phyloP scores from a whole-genome alignment of 35 echinoderm and acorn worm species.

The Stichopus chloronotus region DNA sequence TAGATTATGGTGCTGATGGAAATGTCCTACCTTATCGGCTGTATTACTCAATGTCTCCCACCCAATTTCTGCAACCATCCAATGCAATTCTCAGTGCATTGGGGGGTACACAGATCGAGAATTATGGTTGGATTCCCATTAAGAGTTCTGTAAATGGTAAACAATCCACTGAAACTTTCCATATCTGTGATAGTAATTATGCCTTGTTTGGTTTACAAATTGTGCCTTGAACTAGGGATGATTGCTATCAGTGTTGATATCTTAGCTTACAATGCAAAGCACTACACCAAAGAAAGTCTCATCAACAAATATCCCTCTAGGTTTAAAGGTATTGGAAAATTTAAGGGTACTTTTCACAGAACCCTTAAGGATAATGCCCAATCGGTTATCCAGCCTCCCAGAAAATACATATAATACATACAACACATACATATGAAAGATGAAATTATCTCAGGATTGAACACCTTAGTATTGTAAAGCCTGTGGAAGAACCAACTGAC shows the following conservation, averaged over 20 bases:
- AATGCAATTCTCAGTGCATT: background rate
- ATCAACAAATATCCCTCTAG: slow-evolving; percentile 29
- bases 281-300: background rate
- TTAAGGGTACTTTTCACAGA: slow-evolving; percentile 3
- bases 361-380: slow-evolving; percentile 26
- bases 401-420: slow-evolving; percentile 57
- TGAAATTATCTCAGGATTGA: slow-evolving; percentile 62
- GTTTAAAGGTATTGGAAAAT: slow-evolving; percentile 62
- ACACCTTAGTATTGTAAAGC: slow-evolving; percentile 67
- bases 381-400: slow-evolving; percentile 47
- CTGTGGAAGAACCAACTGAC: slow-evolving; percentile 69
- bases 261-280: background rate
- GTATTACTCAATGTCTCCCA: slow-evolving; percentile 16
- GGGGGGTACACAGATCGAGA: background rate
- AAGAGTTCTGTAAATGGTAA: slow-evolving; percentile 29
- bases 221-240: background rate
- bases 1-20: slow-evolving; percentile 43
- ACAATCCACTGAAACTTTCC: background rate
- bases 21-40: slow-evolving; percentile 38
- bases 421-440: slow-evolving; percentile 62
- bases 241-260: slow-evolving; percentile 34
- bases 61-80: slow-evolving; percentile 25
- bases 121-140: slow-evolving; percentile 31
- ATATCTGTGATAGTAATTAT: background rate
- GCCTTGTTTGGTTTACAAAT: slow-evolving; percentile 48